Evolutionary conservation across 2,888 invertebrate genomes (phyloP), one percentile per base, ranked within the genome.

Genomic region (Apodemia zela): DNA sequence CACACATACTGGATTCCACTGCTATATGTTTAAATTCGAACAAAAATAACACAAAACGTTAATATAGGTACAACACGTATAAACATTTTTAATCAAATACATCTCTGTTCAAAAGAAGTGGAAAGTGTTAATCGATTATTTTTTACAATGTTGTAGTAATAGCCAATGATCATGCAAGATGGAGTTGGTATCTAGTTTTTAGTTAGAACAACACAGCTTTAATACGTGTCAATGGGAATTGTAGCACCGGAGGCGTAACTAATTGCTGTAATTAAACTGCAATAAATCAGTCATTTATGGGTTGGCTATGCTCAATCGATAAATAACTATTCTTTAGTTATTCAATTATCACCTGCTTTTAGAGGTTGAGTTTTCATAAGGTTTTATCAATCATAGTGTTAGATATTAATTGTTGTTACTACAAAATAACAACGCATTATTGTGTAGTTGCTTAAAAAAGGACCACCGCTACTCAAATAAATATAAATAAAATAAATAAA

Each of bases 221-320:
- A 69, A 70, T 70, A 70, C 71, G 72, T 73, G 74, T 73, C 72
- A 73, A 75, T 74, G 71, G 72, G 71, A 73, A 72, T 73, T 73
- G 71, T 71, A 71, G 72, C 73, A 74, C 74, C 69, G 73, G 73
- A 81, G 80, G 82, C 86, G 87, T 83, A 72, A 84, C 84, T 88
- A 87, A 87, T 86, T 83, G 80, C 78, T 65, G 77, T 80, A 76
- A 85, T 86, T 82, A 87, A 81, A 83, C 72, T 70, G 75, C 79
- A 72, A 80, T 85, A 82, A 85, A 85, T 87, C 81, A 84, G 72
- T 79, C 77, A 78, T 76, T 81, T 80, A 77, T 77, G 74, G 75
- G 51, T 67, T 68, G 65, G 65, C 67, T 69, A 71, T 70, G 70
- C 68, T 57, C 21, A 57, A 61, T 65, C 62, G 47, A 59, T 58